Conservation (phyloP, 1,140 invertebrate genomes). For the Scaptomyza graminum region DNA sequence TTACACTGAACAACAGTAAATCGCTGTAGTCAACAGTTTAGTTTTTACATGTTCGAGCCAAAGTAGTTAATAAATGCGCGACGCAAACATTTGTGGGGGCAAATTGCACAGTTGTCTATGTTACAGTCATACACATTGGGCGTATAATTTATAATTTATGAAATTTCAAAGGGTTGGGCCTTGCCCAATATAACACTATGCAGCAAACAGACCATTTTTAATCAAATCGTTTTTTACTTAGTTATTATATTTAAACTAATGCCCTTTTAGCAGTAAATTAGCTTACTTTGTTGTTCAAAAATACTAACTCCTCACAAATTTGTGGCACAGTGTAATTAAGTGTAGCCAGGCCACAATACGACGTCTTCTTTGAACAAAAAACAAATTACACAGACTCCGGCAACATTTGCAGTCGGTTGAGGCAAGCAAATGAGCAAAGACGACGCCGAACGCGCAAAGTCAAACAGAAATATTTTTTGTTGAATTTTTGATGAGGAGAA, state of each 20-base stretch:
- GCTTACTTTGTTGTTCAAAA: neutral
- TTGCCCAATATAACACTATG: constrained; percentile 34
- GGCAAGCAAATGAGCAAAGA: constrained; percentile 71
- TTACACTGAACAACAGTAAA: constrained; percentile 48
- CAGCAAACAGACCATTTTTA: constrained; percentile 9
- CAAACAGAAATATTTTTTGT: constrained; percentile 42
- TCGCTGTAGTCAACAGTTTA: constrained; percentile 35
- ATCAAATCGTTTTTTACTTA: neutral
- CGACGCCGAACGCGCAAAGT: constrained; percentile 17
- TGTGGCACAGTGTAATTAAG: constrained; percentile 71
- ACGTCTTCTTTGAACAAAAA: constrained; percentile 39
- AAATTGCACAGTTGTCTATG: neutral
- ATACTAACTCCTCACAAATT: neutral
- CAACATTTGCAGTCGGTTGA: constrained; percentile 52
- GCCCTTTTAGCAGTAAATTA: neutral
- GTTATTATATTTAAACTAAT: neutral
- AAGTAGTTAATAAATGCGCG: constrained; percentile 57
- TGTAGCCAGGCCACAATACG: constrained; percentile 40
- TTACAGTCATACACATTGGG: constrained; percentile 37
- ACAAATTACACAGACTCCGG: constrained; percentile 47
- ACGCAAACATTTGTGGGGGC: constrained; percentile 25
- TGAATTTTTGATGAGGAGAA: constrained; percentile 48
- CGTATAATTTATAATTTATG: constrained; percentile 75
- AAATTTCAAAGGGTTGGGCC: constrained; percentile 59
- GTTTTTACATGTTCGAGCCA: constrained; percentile 45